Evolutionary conservation across 2,888 invertebrate genomes (phyloP).

Genomic region (Tetranychus truncatus): DNA sequence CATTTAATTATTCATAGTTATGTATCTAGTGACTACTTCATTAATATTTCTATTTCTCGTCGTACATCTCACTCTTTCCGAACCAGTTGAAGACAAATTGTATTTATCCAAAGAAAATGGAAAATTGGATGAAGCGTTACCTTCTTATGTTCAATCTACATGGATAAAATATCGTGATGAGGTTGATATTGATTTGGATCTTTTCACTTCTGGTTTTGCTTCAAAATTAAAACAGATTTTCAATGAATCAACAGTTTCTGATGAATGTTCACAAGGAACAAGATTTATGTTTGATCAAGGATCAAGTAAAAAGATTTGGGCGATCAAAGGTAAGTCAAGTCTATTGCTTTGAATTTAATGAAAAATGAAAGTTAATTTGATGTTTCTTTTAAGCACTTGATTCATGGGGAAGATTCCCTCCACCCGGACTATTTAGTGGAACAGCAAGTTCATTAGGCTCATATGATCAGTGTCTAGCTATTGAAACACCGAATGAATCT

Average conservation of each 20-base stretch:
- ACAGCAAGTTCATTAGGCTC: conserved; percentile 17
- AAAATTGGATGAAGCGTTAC: too few species aligned
- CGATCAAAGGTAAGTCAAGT: not conserved
- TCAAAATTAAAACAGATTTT: not conserved
- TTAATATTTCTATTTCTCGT: too few species aligned
- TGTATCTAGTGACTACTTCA: too few species aligned
- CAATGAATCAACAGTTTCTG: not conserved
- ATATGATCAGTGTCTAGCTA: conserved; percentile 19
- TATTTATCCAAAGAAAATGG: too few species aligned
- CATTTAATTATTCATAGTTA: too few species aligned
- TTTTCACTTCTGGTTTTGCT: conserved; percentile 2
- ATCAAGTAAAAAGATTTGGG: not conserved
- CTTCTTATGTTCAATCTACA: too few species aligned
- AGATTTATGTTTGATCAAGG: not conserved
- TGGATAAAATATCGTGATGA: not conserved
- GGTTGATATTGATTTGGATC: not conserved
- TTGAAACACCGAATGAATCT: not conserved
- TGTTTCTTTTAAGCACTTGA: conserved; percentile 10
- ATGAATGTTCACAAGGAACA: not conserved
- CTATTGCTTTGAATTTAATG: not conserved
- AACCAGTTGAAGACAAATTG: too few species aligned
- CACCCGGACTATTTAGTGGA: conserved; percentile 17
- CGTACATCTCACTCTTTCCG: too few species aligned
- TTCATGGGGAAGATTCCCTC: conserved; percentile 20
- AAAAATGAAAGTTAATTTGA: not conserved